These are phyloP conservation scores for Pseudotriccus pelzelni DNA, from an alignment of 2,797 vertebrate species.

Conservation along the genomic window DNA sequence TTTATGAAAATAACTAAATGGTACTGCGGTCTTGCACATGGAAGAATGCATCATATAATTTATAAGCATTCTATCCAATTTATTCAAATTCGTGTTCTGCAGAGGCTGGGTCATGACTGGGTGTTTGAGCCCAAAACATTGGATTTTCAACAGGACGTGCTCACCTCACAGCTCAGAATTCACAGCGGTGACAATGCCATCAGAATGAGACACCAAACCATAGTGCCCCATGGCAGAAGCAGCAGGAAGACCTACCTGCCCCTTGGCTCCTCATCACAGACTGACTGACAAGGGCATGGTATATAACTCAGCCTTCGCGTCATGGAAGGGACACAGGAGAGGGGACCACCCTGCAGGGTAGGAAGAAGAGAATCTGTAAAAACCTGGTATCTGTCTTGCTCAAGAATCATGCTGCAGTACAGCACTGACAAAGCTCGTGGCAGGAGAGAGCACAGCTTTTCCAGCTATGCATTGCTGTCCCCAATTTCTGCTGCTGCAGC, in stretches of 20 bases:
- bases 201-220: neutral
- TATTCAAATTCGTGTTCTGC: neutral
- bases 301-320: neutral
- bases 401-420: neutral
- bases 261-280: neutral
- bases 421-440: neutral
- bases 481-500: neutral
- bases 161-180: neutral
- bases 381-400: neutral
- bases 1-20: neutral
- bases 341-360: neutral
- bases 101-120: neutral
- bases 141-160: neutral
- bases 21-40: neutral
- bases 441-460: neutral
- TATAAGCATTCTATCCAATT: neutral
- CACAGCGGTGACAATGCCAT: neutral
- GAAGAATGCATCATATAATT: neutral
- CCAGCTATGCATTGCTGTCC: neutral
- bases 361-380: conserved; percentile 31
- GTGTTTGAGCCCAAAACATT: neutral
- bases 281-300: neutral
- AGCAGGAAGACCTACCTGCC: neutral
- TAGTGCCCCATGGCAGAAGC: neutral
- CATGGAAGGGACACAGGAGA: neutral